Conservation (phyloP, 1,140 invertebrate genomes). For the Macrosteles quadrilineatus region DNA sequence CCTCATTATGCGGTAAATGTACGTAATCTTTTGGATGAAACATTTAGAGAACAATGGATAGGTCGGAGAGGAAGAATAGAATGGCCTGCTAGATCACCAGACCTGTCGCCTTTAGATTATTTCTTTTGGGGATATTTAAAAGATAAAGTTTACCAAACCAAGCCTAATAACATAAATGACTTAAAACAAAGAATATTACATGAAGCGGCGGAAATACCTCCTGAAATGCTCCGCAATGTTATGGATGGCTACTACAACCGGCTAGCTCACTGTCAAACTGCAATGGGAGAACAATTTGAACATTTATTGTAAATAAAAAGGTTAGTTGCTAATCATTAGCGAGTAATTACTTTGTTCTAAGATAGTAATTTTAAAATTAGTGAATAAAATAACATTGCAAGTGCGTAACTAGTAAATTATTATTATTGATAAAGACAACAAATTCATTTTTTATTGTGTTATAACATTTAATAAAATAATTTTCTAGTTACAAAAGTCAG, state of each 20-base stretch:
- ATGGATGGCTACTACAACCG: background rate
- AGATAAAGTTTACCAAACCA: conserved; percentile 10
- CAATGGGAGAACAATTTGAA: conserved; percentile 12
- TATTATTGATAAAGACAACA: background rate
- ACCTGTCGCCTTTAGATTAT: conserved; percentile 50
- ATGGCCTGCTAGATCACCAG: conserved; percentile 51
- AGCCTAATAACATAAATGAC: background rate
- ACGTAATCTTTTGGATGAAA: conserved; percentile 43
- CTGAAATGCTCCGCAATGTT: conserved; percentile 1
- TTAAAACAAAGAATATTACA: conserved; percentile 20
- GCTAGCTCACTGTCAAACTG: conserved; percentile 12
- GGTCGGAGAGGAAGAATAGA: conserved; percentile 47
- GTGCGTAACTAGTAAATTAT: background rate
- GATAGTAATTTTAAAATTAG: background rate
- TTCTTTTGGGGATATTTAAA: conserved; percentile 46
- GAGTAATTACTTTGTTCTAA: conserved; percentile 6
- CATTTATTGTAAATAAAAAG: background rate
- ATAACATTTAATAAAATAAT: background rate
- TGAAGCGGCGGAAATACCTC: conserved; percentile 10
- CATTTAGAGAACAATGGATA: conserved; percentile 49
- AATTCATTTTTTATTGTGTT: conserved; percentile 5
- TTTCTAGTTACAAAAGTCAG: conserved; percentile 2
- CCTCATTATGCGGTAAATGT: conserved; percentile 46
- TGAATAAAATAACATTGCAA: background rate
- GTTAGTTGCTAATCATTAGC: background rate